These are phyloP conservation scores for Notolabrus celidotus DNA, from an alignment of 2,797 vertebrate genomes.

Conservation along the genomic window DNA sequence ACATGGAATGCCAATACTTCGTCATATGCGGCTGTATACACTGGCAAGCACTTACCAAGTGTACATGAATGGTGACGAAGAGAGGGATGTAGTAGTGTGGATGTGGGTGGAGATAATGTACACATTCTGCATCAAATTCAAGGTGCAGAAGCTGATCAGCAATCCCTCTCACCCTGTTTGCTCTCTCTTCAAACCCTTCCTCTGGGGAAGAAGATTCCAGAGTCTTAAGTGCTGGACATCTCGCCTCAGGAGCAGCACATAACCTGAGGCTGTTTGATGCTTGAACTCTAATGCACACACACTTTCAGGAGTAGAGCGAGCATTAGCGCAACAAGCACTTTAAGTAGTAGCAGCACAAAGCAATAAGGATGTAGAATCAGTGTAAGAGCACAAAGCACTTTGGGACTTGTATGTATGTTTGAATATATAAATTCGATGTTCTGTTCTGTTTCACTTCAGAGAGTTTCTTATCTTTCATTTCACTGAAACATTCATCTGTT, in stretches of 20 bases:
- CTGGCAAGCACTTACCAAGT: no score
- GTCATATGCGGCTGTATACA: no score
- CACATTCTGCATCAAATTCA: background rate
- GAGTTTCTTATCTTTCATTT: no score
- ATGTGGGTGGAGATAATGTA: background rate
- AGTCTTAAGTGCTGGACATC: background rate
- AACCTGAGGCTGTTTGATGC: conserved; percentile 1
- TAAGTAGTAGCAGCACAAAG: background rate
- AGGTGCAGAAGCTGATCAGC: background rate
- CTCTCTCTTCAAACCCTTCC: background rate
- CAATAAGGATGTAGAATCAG: background rate
- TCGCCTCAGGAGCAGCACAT: background rate
- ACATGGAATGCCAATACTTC: background rate
- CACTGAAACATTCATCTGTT: no score
- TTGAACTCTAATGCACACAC: conserved; percentile 6
- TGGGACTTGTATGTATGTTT: background rate
- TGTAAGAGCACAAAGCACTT: background rate
- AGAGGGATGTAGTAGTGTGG: background rate
- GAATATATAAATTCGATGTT: background rate
- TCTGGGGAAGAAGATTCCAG: background rate
- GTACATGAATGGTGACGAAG: no score
- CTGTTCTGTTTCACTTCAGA: background rate
- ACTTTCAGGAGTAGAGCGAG: background rate
- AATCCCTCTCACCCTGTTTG: background rate
- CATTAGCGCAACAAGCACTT: background rate